Base-by-base conservation (phyloP, 2,888 invertebrate genomes). In the Meta bourneti region DNA sequence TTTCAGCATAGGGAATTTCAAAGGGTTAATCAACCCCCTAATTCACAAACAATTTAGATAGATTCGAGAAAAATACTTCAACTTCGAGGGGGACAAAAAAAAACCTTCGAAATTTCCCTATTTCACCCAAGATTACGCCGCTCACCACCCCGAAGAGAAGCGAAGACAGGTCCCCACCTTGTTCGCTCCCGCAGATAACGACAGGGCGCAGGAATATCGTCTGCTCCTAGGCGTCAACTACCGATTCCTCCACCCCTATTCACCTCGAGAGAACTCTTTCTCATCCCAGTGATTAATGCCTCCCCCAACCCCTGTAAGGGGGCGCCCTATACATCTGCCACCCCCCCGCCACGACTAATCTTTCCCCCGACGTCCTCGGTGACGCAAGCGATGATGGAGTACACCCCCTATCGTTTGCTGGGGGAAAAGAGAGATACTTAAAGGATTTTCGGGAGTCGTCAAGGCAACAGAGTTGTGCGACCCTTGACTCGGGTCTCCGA, bases 251-350 rank as follows among this genome's bases (percentile, higher is more conserved):
- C 77, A 7, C 54, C 54, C 34, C 54, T 19, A 72, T 6, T 52
- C 34, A 83, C 72, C 52, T 82, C 52, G 54, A 83, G 54, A 74
- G 72, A 54, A 74, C 78, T 70, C 81, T 89, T 81, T 81, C 71
- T 61, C 51, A 54, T 49, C 52, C 72, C 52, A 51, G 34, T 71
- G 82, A 89, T 83, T 77, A 70, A 82, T 78, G 71, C 83, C 69
- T 61, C 89, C 77, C 79, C 86, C 86, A 87, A 70, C 78, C 85
- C 77, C 86, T 79, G 86, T 86, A 70, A 78, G 51, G 78, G 85
- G 86, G 78, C 86, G 86, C 86, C 86, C 86, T 52, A 86, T 86
- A 86, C 86, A 86, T 86, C 77, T 71, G 48, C 70, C 20, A 51
- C 51, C 78, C 83, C 34, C 72, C n/a, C 78, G 69, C 87, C 79